A percentile compares a stretch with the other conserved stretches of the same genome.
phyloP scores from a whole-genome alignment of 2,888 invertebrate genomes.

The Caenorhabditis zanzibari region DNA sequence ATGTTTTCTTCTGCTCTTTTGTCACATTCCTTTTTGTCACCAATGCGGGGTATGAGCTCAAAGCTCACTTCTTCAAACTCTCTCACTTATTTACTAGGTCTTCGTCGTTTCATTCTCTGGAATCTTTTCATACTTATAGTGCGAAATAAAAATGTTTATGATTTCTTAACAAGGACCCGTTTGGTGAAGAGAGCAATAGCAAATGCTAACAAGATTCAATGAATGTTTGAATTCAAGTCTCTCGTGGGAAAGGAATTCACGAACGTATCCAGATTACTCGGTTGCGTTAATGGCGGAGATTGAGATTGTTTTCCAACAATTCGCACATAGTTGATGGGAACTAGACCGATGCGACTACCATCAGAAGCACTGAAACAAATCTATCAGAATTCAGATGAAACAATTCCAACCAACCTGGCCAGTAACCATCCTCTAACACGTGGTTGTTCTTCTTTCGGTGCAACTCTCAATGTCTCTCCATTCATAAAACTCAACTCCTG shows the following conservation, averaged over 20 bases:
- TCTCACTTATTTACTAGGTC: conserved; percentile 43
- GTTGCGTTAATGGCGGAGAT: conserved; percentile 71
- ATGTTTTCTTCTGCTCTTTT: conserved; percentile 41
- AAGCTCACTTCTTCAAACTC: conserved; percentile 38
- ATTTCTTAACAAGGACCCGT: conserved; percentile 35
- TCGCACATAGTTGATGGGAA: conserved; percentile 86
- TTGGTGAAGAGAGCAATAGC: neutral
- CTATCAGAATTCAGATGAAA: neutral
- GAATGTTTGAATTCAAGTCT: conserved; percentile 47
- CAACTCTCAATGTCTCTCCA: conserved; percentile 90
- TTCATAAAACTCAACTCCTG: conserved; percentile 90
- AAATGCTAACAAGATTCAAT: conserved; percentile 9
- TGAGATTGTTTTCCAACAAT: conserved; percentile 83
- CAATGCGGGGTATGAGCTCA: conserved; percentile 61
- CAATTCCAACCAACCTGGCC: conserved; percentile 82
- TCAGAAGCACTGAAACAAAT: conserved; percentile 84
- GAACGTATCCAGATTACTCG: conserved; percentile 54
- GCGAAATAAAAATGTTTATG: conserved; percentile 49
- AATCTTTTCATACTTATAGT: conserved; percentile 30
- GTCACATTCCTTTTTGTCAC: conserved; percentile 53
- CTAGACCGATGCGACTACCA: conserved; percentile 85
- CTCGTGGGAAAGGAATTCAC: conserved; percentile 38
- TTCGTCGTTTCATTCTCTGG: conserved; percentile 20
- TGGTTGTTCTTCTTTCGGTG: conserved; percentile 91
- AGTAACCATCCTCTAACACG: conserved; percentile 86